Conservation (phyloP, 2,797 vertebrate species). For the Scleropages formosus region DNA sequence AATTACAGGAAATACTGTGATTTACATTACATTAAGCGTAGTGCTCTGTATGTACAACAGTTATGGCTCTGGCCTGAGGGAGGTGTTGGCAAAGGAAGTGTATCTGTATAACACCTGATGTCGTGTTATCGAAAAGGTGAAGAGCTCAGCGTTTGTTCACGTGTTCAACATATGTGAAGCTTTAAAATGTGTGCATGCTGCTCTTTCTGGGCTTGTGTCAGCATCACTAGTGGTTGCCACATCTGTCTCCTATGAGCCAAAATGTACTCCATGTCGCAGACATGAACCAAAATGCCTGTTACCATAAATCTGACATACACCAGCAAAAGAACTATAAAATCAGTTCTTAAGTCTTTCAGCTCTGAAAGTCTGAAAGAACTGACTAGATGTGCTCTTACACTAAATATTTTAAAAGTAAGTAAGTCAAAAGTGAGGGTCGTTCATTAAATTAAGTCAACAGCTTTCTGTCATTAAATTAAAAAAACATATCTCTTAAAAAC, state of each 20-base stretch:
- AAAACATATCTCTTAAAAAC: too few species aligned
- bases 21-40: conserved; percentile 55
- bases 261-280: background rate
- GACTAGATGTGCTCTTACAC: too few species aligned
- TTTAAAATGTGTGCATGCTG: background rate
- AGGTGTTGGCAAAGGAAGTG: conserved; percentile 31
- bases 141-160: background rate
- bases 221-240: too few species aligned
- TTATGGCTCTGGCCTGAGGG: background rate
- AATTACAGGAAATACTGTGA: conserved; percentile 54
- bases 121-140: conserved; percentile 11
- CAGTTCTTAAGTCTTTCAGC: too few species aligned
- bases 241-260: background rate
- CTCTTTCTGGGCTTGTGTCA: background rate
- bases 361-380: too few species aligned
- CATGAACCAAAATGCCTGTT: background rate
- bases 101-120: conserved; percentile 14
- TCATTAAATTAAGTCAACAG: too few species aligned
- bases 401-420: too few species aligned
- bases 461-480: too few species aligned
- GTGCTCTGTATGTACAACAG: conserved; percentile 38
- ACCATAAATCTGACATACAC: background rate
- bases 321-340: conserved; percentile 3
- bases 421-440: too few species aligned
- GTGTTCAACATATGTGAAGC: background rate